Evolutionary conservation across 2,797 vertebrate genomes (phyloP).

Genomic region (Aeoliscus strigatus): DNA sequence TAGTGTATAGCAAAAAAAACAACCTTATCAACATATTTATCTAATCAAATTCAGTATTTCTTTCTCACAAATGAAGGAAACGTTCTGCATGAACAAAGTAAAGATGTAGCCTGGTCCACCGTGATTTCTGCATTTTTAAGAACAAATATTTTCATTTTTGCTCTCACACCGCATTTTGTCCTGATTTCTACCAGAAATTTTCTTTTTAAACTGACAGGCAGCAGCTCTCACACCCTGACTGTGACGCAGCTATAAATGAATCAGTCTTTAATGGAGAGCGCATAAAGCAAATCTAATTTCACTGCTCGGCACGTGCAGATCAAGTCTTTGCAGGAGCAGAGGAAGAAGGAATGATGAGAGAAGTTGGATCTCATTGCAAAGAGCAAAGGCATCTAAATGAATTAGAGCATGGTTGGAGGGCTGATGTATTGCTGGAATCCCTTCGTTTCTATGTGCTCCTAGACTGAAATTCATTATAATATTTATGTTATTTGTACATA

Average conservation of each 20-base stretch:
- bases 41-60: too few relatives aligned
- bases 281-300: conserved; percentile 61
- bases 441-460: not conserved
- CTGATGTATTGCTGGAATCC: not conserved
- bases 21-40: too few relatives aligned
- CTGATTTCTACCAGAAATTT: conserved; percentile 38
- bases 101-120: too few relatives aligned
- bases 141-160: conserved; percentile 9
- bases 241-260: conserved; percentile 59
- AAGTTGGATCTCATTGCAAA: conserved; percentile 7
- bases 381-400: conserved; percentile 5
- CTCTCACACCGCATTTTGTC: conserved; percentile 10
- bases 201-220: conserved; percentile 28
- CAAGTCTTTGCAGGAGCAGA: conserved; percentile 30
- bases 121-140: too few relatives aligned
- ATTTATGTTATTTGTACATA: conserved; percentile 1
- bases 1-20: too few relatives aligned
- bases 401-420: too few relatives aligned
- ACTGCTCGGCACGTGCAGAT: conserved; percentile 23
- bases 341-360: conserved; percentile 11
- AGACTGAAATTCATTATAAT: too few relatives aligned
- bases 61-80: too few relatives aligned
- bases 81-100: too few relatives aligned
- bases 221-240: conserved; percentile 62
- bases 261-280: conserved; percentile 60